These are phyloP conservation scores for Trinorchestia longiramus DNA, from an alignment of 1,140 invertebrate species.

Conservation along the genomic window DNA sequence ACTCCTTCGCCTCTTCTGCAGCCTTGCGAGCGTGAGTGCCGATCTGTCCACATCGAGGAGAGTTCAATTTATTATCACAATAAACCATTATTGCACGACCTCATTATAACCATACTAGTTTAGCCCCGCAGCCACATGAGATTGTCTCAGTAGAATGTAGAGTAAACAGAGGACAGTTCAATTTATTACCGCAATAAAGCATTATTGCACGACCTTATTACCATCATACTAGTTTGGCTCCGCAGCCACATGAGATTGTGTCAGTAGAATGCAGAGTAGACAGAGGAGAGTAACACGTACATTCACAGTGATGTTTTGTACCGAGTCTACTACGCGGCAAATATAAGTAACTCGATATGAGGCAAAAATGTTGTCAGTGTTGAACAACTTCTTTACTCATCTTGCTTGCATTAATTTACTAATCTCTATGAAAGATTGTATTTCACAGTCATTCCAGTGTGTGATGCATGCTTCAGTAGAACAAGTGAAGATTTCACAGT, in stretches of 20 bases:
- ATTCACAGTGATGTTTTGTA: neutral
- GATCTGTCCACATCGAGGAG: neutral
- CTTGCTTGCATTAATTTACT: neutral
- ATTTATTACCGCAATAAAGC: neutral
- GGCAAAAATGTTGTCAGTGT: no score
- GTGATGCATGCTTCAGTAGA: neutral
- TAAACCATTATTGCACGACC: neutral
- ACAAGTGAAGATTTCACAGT: neutral
- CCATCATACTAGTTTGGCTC: neutral
- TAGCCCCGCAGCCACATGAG: neutral
- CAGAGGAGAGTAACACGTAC: neutral
- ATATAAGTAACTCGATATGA: neutral
- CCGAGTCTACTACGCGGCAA: neutral
- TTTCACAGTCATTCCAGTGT: neutral
- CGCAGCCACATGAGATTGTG: neutral
- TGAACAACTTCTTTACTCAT: neutral
- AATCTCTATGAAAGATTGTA: neutral
- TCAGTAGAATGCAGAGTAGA: neutral
- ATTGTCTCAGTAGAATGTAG: neutral
- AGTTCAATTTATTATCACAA: neutral
- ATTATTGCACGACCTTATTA: neutral
- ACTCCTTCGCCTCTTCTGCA: conserved; percentile 21
- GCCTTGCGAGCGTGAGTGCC: neutral
- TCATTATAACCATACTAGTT: neutral
- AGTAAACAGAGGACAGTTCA: no score